phyloP scores from a whole-genome alignment of 2,888 invertebrate genomes.

The Muschampia plurimacula region DNA sequence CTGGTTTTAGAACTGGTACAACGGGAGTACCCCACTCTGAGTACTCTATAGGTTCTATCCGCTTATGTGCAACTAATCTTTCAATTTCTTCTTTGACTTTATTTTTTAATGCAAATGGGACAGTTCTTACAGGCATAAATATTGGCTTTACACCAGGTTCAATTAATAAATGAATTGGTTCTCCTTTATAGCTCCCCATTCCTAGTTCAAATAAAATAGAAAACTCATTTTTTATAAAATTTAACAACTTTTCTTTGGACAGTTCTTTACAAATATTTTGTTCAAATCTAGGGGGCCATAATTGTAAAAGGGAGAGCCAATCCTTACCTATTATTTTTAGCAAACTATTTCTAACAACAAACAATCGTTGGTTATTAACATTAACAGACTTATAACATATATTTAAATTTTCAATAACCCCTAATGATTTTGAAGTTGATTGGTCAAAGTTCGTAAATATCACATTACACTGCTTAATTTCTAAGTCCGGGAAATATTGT shows the following conservation, averaged over 20 bases:
- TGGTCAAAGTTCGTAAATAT: constrained; percentile 4
- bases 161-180: neutral
- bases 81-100: constrained; percentile 2
- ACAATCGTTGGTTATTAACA: neutral
- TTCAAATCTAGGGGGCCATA: constrained; percentile 4
- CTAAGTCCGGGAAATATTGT: neutral
- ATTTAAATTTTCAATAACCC: neutral
- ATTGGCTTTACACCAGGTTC: neutral
- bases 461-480: constrained; percentile 4
- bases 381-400: neutral
- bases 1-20: neutral
- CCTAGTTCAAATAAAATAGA: constrained; percentile 4
- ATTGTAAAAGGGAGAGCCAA: neutral
- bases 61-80: neutral
- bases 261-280: neutral
- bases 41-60: neutral
- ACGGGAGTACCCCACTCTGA: neutral
- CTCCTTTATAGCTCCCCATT: neutral
- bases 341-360: neutral
- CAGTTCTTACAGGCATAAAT: neutral
- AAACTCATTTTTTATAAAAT: neutral
- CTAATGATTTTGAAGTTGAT: neutral
- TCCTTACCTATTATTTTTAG: neutral
- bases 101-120: constrained; percentile 1
- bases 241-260: neutral